Evolutionary conservation across 2,113 vertebrate genomes (phyloP).

Genomic region (Seriola aureovittata): DNA sequence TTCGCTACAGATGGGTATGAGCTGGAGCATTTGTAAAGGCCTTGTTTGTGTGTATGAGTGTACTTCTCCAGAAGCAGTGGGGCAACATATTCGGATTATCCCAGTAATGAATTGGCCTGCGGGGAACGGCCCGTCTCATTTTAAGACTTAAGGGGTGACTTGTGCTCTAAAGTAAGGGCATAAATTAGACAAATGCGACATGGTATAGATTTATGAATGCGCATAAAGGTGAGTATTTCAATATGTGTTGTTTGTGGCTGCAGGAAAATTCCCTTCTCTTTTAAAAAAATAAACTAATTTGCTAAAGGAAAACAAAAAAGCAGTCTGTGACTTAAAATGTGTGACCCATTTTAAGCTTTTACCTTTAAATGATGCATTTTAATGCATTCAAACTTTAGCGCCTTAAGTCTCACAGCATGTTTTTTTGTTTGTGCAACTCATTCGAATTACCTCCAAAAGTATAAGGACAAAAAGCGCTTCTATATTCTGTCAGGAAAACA

Average conservation of each 20-base stretch:
- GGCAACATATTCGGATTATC: conserved; percentile 55
- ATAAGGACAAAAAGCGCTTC: conserved; percentile 13
- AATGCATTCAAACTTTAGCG: background rate
- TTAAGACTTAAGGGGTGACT: conserved; percentile 45
- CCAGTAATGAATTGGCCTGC: conserved; percentile 63
- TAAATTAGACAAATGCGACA: conserved; percentile 51
- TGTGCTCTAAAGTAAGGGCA: conserved; percentile 36
- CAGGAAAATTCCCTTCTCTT: background rate
- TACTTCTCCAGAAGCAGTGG: conserved; percentile 27
- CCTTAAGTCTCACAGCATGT: background rate
- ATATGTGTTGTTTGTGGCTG: conserved; percentile 5
- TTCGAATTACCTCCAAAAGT: conserved; percentile 14
- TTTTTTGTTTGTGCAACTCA: conserved; percentile 18
- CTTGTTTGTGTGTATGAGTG: conserved; percentile 24
- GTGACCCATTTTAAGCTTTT: conserved; percentile 2
- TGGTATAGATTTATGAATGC: conserved; percentile 43
- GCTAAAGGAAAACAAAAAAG: background rate
- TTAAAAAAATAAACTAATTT: background rate
- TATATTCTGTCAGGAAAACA: conserved; percentile 28
- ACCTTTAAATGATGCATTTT: background rate
- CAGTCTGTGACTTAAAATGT: background rate
- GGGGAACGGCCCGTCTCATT: conserved; percentile 55
- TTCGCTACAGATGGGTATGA: conserved; percentile 33
- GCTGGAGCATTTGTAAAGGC: conserved; percentile 1
- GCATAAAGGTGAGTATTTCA: conserved; percentile 16